Base-by-base conservation (phyloP, 2,888 invertebrate species). In the Vannuccia rotundouncinata region DNA sequence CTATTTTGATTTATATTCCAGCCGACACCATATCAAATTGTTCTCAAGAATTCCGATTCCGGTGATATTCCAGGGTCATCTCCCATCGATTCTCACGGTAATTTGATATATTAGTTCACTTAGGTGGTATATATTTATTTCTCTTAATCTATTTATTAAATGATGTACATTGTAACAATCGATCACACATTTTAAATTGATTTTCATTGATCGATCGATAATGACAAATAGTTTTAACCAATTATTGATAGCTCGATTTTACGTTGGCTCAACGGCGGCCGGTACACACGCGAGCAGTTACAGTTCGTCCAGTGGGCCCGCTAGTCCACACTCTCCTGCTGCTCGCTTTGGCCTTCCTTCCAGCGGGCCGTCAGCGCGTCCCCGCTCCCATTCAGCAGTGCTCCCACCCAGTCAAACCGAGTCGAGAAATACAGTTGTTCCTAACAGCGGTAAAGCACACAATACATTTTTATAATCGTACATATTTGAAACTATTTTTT, bases 241-340 rank as follows among this genome's bases (percentile, higher is more conserved):
- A n/a, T n/a, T n/a, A n/a, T n/a, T n/a, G n/a, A n/a, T n/a, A 66
- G 66, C 66, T 27, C 66, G 66, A 2, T 66, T 66, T 27, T 66
- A 66, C 66, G 66, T 66, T 5, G 66, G 66, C 66, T 5, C 22
- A 5, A 2, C 10, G 2, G 66, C 22, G 10, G 22, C 66, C 10
- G 22, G 66, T 27, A 66, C 66, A 2, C 66, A n/a, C n/a, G n/a
- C n/a, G n/a, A n/a, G 2, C 66, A 66, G 66, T 66, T 66, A 5
- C 66, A n/a, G 17, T 27, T 22, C 66, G 5, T 5, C 66, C 66
- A 66, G 66, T 22, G 66, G 66, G 10, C 66, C 5, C 10, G 17
- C 10, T 2, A n/a, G 17, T 22, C 66, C 66, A 13, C 2, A 27
- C 10, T 22, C 17, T 5, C 66, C 66, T 5, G 17, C 25, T 5